These are phyloP conservation scores for Lepidocyrtinus sp. DNA, from an alignment of 2,888 invertebrate genomes.

Conservation along the genomic window DNA sequence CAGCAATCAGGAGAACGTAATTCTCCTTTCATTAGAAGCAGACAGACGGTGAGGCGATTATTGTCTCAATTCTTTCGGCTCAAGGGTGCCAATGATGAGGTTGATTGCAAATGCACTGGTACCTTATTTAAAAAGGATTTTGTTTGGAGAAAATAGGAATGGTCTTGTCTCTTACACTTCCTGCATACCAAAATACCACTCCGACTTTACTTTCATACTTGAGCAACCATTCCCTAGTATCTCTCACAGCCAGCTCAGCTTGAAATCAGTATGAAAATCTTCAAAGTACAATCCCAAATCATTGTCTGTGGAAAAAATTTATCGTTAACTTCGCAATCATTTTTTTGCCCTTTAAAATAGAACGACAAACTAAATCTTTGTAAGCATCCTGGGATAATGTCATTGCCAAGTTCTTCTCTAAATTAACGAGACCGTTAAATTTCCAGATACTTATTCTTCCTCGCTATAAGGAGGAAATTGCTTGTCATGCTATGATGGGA, in stretches of 20 bases:
- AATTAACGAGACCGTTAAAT: constrained; percentile 10
- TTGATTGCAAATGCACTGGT: neutral
- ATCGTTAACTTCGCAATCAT: neutral
- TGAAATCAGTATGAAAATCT: neutral
- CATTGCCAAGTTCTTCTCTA: constrained; percentile 16
- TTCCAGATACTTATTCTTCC: neutral
- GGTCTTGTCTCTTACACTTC: neutral
- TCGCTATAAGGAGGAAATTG: neutral
- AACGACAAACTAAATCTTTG: neutral
- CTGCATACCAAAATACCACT: neutral
- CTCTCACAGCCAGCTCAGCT: too few relatives aligned
- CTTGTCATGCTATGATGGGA: neutral
- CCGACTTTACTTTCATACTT: too few relatives aligned
- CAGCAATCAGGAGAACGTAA: neutral
- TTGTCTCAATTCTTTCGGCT: neutral
- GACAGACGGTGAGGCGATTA: neutral
- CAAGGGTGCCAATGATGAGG: too few relatives aligned
- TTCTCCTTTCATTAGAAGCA: constrained; percentile 1
- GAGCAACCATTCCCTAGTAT: neutral
- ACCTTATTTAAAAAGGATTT: constrained; percentile 4
- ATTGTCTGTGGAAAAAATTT: too few relatives aligned
- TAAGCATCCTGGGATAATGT: neutral
- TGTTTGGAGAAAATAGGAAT: neutral
- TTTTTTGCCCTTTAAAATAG: neutral
- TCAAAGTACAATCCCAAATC: neutral